Base-by-base conservation (phyloP, 2,113 vertebrate species). In the Oncorhynchus nerka region DNA sequence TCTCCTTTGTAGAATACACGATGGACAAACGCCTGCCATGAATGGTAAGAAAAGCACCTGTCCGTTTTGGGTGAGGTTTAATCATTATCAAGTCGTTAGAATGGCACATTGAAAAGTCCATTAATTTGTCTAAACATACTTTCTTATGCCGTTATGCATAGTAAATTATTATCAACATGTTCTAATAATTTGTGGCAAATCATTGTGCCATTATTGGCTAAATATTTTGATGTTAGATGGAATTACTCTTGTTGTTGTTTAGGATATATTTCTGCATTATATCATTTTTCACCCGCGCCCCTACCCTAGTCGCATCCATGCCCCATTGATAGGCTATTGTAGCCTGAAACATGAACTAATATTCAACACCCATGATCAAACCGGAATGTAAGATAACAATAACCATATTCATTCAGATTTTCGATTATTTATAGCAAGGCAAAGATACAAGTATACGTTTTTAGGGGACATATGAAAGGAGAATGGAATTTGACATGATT, bases 1-100 rank as follows among this genome's bases (percentile, higher is more conserved):
- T 70, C 59, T 76, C 24, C 13, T 20, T 80, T 51, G 71, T 34
- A 55, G 8, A 64, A 57, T 32, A 49, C 1, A 8, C 24, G 19
- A 16, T 8, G 12, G 28, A 49, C 48, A 66, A 68, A 32, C 70
- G 20, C 65, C 76, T 55, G 16, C 66, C 32, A 71, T 24, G 51
- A 51, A 70, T 79, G 87, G 89, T 88, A 89, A 87, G 86, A 77
- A 81, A 67, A 61, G 68, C 67, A 48, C 8, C 24, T 30, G 70
- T 49, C 16, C 64, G 30, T 49, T 48, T 39, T 64, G 7, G 19
- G 7, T 62, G 59, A 22, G 59, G 19, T n/a, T 24, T 7, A n/a
- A 22, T 62, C 55, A 57, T 20, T 5, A 57, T 57, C 55, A 57
- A 57, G 55, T 57, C 55, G 55, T 57, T 57, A 19, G 13, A 62